Evolutionary conservation across 2,888 invertebrate species (phyloP).

Genomic region (Habrosyne pyritoides): DNA sequence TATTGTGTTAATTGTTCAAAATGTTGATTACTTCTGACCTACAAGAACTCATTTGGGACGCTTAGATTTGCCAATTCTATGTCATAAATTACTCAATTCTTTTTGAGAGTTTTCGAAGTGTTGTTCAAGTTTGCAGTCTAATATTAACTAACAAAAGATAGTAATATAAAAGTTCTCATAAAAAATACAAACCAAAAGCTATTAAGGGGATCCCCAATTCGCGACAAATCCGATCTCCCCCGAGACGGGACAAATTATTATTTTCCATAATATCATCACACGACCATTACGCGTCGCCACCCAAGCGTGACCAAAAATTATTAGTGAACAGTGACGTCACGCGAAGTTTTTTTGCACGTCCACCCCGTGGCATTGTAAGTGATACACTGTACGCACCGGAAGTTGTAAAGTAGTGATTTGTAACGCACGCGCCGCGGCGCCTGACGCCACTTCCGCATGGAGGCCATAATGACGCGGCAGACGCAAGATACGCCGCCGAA

Average conservation of each 20-base stretch:
- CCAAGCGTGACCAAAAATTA: slow-evolving; percentile 75
- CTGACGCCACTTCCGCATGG: slow-evolving; percentile 75
- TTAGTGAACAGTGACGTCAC: slow-evolving; percentile 43
- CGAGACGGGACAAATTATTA: slow-evolving; percentile 75
- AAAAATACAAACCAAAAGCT: slow-evolving; percentile 52
- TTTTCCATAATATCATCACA: slow-evolving; percentile 79
- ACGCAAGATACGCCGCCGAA: slow-evolving; percentile 41
- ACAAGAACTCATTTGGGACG: neutral
- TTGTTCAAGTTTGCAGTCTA: too few relatives aligned
- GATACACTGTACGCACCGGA: slow-evolving; percentile 70
- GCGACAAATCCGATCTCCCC: slow-evolving; percentile 42
- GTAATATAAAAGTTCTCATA: slow-evolving; percentile 31
- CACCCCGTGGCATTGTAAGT: slow-evolving; percentile 51
- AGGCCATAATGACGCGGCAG: slow-evolving; percentile 72
- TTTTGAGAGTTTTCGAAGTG: too few relatives aligned
- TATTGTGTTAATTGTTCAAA: neutral
- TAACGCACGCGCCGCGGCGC: slow-evolving; percentile 82
- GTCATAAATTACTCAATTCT: too few relatives aligned
- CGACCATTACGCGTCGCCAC: slow-evolving; percentile 69
- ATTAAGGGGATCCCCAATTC: slow-evolving; percentile 46
- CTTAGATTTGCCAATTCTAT: neutral
- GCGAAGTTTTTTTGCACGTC: slow-evolving; percentile 65
- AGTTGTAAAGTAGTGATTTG: slow-evolving; percentile 85
- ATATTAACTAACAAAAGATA: too few relatives aligned
- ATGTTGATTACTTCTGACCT: neutral